Conservation (phyloP, 2,113 vertebrate genomes). For the Urocolius indicus region DNA sequence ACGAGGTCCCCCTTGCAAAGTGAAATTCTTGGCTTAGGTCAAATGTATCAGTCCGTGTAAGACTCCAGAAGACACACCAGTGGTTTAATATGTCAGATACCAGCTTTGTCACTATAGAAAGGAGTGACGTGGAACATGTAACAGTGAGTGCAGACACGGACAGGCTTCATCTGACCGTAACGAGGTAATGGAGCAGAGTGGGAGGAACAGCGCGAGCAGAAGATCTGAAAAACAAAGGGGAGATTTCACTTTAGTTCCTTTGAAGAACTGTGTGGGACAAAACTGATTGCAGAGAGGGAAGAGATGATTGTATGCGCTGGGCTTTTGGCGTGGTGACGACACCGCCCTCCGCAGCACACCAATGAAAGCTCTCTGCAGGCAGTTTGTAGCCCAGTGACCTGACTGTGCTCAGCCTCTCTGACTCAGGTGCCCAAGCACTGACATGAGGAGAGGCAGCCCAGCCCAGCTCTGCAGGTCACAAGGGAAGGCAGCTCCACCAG, state of each 20-base stretch:
- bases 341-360: background rate
- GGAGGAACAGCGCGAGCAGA: conserved; percentile 97
- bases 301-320: rapidly evolving
- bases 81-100: conserved; percentile 78
- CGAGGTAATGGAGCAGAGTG: conserved; percentile 95
- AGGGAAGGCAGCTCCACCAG: background rate
- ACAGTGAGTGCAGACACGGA: conserved; percentile 98
- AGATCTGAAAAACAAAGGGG: conserved; percentile 86
- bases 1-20: conserved; percentile 31
- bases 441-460: background rate
- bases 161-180: conserved; percentile 95
- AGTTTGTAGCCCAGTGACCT: rapidly evolving
- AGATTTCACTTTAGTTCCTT: background rate
- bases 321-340: background rate
- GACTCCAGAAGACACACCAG: conserved; percentile 32
- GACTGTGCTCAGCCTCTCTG: background rate
- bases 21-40: conserved; percentile 62
- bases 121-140: conserved; percentile 98
- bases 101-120: conserved; percentile 94
- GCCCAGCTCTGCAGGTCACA: background rate
- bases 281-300: background rate
- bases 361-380: background rate
- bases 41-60: conserved; percentile 11
- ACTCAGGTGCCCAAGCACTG: background rate
- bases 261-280: background rate